Evolutionary conservation across 1,140 invertebrate genomes (phyloP).

Genomic region (Ectropis grisescens): DNA sequence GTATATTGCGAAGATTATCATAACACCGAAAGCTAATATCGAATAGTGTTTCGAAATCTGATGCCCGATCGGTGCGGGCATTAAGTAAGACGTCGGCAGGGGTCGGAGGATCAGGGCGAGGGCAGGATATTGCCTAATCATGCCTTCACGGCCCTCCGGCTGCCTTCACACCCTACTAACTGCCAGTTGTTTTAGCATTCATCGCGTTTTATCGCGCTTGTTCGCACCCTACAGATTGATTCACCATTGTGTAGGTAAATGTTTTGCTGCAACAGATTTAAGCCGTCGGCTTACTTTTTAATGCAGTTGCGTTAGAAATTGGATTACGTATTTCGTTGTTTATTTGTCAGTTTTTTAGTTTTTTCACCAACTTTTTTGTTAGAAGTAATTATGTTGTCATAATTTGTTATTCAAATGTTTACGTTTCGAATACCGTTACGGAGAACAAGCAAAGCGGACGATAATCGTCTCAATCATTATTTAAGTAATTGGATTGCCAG

Average conservation of each 20-base stretch:
- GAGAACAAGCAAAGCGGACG: conserved; percentile 1
- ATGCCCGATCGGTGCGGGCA: conserved; percentile 47
- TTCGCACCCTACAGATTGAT: conserved; percentile 37
- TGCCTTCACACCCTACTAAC: conserved; percentile 55
- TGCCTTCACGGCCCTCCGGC: no score
- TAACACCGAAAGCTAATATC: conserved; percentile 30
- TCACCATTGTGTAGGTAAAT: conserved; percentile 34
- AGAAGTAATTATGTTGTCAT: conserved; percentile 2
- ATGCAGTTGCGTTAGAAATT: neutral
- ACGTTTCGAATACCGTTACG: neutral
- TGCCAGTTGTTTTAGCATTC: conserved; percentile 65
- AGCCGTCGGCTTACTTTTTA: conserved; percentile 16
- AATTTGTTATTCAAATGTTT: neutral
- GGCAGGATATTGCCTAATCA: conserved; percentile 65
- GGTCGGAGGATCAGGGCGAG: conserved; percentile 33
- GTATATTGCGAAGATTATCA: no score
- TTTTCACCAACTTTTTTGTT: no score
- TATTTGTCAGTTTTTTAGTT: no score
- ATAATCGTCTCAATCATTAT: conserved; percentile 35
- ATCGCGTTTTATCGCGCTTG: conserved; percentile 36
- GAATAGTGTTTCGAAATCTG: conserved; percentile 37
- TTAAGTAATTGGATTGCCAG: conserved; percentile 59
- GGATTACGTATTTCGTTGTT: no score
- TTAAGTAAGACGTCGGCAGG: conserved; percentile 60
- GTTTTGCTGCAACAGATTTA: conserved; percentile 22